These are phyloP conservation scores for Dasypolia templi DNA, from an alignment of 2,888 invertebrate species.

Conservation along the genomic window DNA sequence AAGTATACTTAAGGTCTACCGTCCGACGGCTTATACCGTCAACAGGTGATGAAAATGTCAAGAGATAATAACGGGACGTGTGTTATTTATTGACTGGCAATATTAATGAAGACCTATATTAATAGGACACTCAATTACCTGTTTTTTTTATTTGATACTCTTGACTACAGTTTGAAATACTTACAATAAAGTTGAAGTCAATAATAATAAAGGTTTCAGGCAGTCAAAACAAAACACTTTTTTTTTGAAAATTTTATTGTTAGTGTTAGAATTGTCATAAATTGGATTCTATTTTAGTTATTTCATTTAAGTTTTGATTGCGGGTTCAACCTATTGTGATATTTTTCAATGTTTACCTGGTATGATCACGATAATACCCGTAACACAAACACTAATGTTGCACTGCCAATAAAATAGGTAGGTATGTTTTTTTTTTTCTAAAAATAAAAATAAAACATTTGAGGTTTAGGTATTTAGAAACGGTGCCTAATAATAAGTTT, in stretches of 20 bases:
- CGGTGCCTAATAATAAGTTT: not conserved
- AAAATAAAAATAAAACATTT: not conserved
- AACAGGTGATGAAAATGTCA: conserved; percentile 76
- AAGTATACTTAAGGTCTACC: conserved; percentile 52
- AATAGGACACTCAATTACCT: conserved; percentile 47
- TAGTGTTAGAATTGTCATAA: no score
- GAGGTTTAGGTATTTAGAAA: no score
- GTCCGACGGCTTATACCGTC: conserved; percentile 63
- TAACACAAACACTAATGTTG: not conserved
- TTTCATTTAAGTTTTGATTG: not conserved
- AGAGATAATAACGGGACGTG: conserved; percentile 67
- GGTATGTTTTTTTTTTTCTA: not conserved
- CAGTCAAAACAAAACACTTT: not conserved
- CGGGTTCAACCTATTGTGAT: not conserved
- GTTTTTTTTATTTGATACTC: conserved; percentile 20
- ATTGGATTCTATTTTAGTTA: not conserved
- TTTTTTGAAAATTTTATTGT: no score
- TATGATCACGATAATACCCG: not conserved
- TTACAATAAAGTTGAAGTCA: not conserved
- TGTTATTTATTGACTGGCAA: conserved; percentile 65
- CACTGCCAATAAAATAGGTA: not conserved
- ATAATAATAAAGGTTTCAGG: not conserved
- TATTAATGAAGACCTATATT: conserved; percentile 58
- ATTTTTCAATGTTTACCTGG: conserved; percentile 1
- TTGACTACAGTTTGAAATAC: not conserved